Evolutionary conservation across 2,797 vertebrate genomes (phyloP).

Genomic region (Epinephelus coioides): DNA sequence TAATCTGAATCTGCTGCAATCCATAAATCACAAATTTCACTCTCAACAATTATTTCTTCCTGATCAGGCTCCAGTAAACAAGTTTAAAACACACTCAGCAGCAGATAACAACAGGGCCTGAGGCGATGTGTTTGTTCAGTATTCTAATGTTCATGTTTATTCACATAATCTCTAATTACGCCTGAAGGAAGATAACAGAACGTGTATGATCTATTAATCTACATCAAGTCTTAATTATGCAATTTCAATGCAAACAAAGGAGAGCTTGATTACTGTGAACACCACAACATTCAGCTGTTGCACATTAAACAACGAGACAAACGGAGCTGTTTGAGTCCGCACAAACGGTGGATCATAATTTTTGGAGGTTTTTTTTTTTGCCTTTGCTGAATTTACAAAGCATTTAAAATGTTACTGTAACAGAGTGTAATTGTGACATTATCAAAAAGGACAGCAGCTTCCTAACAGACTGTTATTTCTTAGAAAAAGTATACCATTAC

Average conservation of each 20-base stretch:
- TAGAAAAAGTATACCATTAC: too few species aligned
- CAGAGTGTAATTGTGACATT: too few species aligned
- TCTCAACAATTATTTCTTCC: not conserved
- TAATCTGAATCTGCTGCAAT: not conserved
- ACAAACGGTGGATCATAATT: not conserved
- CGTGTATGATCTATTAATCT: not conserved
- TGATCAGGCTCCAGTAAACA: not conserved
- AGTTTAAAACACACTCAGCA: not conserved
- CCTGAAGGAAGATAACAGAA: conserved; percentile 19
- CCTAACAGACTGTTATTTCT: too few species aligned
- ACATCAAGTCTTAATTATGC: conserved; percentile 1
- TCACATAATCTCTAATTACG: conserved; percentile 18
- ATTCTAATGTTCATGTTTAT: conserved; percentile 1
- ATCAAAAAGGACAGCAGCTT: too few species aligned
- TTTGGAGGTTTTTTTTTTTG: not conserved
- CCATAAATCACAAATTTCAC: not conserved
- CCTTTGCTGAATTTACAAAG: not conserved
- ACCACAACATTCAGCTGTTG: not conserved
- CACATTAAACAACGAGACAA: not conserved
- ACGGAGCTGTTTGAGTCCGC: not conserved
- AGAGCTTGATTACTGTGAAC: not conserved
- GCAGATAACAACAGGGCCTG: not conserved
- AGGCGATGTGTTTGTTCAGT: conserved; percentile 5
- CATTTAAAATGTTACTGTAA: too few species aligned
- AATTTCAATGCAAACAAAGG: conserved; percentile 15